phyloP scores from a whole-genome alignment of 2,113 vertebrate species.

The Microcebus ravelobensis region DNA sequence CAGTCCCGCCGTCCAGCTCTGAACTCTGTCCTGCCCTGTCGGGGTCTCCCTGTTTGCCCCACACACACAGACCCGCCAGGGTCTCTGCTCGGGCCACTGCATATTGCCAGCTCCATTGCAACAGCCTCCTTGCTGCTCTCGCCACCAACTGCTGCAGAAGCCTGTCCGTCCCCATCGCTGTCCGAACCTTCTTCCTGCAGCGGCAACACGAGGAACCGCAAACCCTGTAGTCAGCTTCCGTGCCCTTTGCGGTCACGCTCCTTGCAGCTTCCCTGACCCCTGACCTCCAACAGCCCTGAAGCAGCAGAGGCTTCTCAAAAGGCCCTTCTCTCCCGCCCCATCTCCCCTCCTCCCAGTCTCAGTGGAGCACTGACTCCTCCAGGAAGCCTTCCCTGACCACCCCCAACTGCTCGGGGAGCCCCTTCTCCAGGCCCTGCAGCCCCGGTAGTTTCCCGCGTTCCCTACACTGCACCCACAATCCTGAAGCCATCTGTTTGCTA shows the following conservation, averaged over 20 bases:
- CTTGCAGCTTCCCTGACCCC: not conserved
- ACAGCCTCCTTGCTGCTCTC: not conserved
- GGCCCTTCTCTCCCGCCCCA: not conserved
- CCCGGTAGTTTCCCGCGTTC: not conserved
- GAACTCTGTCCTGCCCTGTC: not conserved
- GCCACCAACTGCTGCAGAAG: not conserved
- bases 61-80: not conserved
- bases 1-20: accelerated
- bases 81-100: not conserved
- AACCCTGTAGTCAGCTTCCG: not conserved
- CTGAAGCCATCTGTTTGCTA: not conserved
- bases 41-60: not conserved
- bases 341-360: not conserved
- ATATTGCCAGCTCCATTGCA: no score
- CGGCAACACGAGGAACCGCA: not conserved
- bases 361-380: not conserved
- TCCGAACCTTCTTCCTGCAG: not conserved
- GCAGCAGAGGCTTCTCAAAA: not conserved
- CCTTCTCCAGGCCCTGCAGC: not conserved
- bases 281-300: not conserved
- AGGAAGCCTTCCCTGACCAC: not conserved
- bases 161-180: not conserved
- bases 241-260: accelerated
- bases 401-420: not conserved
- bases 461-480: accelerated